Conservation (phyloP, 2,888 invertebrate species). For the Stenodera caucasica region DNA sequence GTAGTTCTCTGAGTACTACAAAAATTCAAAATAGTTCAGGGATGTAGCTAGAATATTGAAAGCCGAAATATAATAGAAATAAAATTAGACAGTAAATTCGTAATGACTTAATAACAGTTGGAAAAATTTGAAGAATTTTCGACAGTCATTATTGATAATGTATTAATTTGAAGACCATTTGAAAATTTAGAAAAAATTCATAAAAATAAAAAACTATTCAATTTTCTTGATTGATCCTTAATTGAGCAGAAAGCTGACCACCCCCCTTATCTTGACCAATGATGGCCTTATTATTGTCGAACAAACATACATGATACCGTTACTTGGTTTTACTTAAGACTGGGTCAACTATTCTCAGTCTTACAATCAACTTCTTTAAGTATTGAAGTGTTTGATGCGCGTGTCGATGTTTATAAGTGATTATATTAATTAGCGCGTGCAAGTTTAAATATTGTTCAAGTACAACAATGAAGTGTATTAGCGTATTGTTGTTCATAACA, state of each 20-base stretch:
- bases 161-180: too few species aligned
- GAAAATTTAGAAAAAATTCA: too few species aligned
- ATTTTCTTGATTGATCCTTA: neutral
- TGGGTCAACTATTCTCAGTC: constrained; percentile 39
- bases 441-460: constrained; percentile 24
- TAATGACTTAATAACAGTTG: too few species aligned
- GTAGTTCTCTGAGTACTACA: too few species aligned
- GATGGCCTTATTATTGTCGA: neutral
- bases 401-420: constrained; percentile 21
- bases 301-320: constrained; percentile 39
- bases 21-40: too few species aligned
- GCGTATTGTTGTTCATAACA: constrained; percentile 40
- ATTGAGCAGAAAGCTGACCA: neutral
- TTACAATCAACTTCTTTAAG: constrained; percentile 21
- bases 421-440: constrained; percentile 16
- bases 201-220: too few species aligned
- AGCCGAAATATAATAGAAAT: too few species aligned
- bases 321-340: constrained; percentile 36
- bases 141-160: too few species aligned
- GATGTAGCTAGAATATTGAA: too few species aligned
- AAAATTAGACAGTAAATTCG: too few species aligned
- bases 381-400: constrained; percentile 16
- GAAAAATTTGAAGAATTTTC: too few species aligned
- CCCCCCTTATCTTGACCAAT: neutral
- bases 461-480: constrained; percentile 40